Evolutionary conservation across 2,113 vertebrate species (phyloP), one percentile per base, ranked within the genome.

Genomic region (Boleophthalmus pectinirostris): DNA sequence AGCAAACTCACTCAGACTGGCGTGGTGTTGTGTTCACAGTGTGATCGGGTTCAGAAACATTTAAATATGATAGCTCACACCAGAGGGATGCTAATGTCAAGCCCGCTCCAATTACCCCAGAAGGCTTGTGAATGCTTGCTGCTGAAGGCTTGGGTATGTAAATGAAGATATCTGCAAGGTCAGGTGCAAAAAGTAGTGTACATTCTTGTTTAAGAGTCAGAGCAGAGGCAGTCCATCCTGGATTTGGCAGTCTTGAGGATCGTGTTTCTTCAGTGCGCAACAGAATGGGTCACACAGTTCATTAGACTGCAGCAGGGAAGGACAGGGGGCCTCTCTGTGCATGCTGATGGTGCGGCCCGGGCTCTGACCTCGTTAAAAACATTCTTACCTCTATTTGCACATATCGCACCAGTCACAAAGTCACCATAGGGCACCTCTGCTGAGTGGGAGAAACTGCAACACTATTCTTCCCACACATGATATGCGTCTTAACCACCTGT

Each of bases 211-310:
- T 75, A 79, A 78, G 69, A 87, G 81, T 81, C 81, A 80, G 38
- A 58, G 53, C 20, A 56, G 29, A 29, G 29, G 25, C 57, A 72
- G 51, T 68, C 68, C 72, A 74, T 78, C 80, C 81, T 84, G 67
- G 68, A 84, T 85, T 81, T 86, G 83, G 82, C 82, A 75, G 61
- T 58, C 74, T 73, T 69, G 73, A 71, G 64, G 82, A 80, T 90
- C 77, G 21, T 66, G 82, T 90, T 91, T 88, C 88, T 79, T 88
- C 79, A 74, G 71, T 2, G 70, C 82, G 73, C 75, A 13, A 64
- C 46, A 81, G 75, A 85, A 69, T 67, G 74, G 88, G 86, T 92
- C 87, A 88, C 87, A 79, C 82, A 84, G 90, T 89, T 87, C 71
- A 25, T 80, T 79, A 75, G 82, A 72, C 73, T 78, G 63, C 61